These are phyloP conservation scores for Malurus leucopterus DNA, from an alignment of 2,797 vertebrate species.

Conservation along the genomic window DNA sequence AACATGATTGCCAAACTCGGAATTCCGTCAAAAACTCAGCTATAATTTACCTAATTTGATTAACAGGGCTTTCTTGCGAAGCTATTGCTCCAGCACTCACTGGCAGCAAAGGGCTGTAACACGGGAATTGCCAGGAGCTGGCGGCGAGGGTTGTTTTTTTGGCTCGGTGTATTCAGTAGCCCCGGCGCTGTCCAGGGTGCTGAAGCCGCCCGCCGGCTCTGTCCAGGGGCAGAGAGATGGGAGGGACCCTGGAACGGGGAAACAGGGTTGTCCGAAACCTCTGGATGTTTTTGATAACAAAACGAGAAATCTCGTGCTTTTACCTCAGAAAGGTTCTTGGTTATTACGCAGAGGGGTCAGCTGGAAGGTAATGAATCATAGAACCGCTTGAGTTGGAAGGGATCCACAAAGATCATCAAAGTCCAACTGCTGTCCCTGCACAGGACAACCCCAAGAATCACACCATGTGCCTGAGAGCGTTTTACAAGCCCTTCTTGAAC, in stretches of 20 bases:
- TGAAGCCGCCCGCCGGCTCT: background rate
- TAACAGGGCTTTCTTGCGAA: background rate
- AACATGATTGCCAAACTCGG: background rate
- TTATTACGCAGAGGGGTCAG: background rate
- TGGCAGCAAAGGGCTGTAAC: background rate
- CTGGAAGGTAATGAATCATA: background rate
- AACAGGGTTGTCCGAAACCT: rapidly evolving
- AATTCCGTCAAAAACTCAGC: background rate
- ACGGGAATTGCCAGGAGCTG: rapidly evolving
- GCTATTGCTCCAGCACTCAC: background rate
- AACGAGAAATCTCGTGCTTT: background rate
- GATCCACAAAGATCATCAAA: rapidly evolving
- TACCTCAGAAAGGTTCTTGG: rapidly evolving
- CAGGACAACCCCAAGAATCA: background rate
- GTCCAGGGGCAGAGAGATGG: rapidly evolving
- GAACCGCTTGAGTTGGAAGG: background rate
- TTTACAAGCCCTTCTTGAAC: background rate
- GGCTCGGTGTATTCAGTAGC: rapidly evolving
- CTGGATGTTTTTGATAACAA: background rate
- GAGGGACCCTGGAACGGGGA: rapidly evolving
- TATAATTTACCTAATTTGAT: background rate
- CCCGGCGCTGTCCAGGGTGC: background rate
- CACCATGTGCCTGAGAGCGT: background rate
- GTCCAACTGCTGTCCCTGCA: too few species aligned
- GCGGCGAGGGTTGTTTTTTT: rapidly evolving